Conservation (phyloP, 2,113 vertebrate genomes). For the Gymnarchus niloticus region DNA sequence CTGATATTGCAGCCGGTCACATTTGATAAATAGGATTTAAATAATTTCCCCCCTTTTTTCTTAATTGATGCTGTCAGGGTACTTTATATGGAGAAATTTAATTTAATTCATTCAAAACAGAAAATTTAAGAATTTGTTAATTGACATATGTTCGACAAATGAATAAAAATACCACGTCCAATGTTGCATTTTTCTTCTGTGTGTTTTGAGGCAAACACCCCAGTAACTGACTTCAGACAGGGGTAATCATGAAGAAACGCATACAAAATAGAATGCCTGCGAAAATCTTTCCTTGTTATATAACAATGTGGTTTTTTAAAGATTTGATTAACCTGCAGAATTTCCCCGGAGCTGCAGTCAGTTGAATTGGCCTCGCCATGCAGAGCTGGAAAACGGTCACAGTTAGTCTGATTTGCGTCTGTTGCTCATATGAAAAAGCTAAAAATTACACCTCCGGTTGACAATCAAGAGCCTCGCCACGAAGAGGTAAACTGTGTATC, state of each 20-base stretch:
- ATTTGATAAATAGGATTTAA: neutral
- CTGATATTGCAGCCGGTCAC: neutral
- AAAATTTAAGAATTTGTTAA: neutral
- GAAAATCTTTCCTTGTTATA: neutral
- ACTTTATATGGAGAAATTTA: neutral
- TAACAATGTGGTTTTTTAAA: slow-evolving; percentile 6
- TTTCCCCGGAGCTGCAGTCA: neutral
- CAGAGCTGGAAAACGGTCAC: neutral
- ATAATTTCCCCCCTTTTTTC: neutral
- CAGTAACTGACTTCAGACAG: neutral
- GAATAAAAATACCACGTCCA: neutral
- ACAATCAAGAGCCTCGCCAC: neutral
- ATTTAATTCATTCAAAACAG: neutral
- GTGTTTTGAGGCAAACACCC: neutral
- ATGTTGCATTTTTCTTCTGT: neutral
- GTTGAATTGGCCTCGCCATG: neutral
- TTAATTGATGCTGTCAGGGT: neutral
- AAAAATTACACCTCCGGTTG: neutral
- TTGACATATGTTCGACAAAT: neutral
- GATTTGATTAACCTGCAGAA: neutral
- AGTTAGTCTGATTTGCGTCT: neutral
- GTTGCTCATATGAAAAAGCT: neutral
- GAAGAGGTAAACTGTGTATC: neutral
- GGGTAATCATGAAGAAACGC: neutral
- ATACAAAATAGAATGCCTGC: neutral